Conservation (phyloP, 2,797 vertebrate species). For the Leptodactylus fallax region DNA sequence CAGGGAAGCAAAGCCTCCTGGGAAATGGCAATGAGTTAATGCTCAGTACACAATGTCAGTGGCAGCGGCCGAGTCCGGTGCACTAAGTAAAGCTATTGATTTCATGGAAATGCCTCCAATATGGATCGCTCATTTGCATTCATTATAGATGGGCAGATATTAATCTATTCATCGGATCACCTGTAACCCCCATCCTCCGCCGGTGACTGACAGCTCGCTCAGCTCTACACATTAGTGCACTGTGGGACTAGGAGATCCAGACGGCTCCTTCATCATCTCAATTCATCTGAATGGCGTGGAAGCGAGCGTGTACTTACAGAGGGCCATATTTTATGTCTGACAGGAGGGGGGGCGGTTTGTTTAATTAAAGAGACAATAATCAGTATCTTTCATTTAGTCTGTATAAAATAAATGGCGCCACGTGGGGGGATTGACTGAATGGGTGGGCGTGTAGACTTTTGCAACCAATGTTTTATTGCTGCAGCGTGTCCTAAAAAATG, state of each 20-base stretch:
- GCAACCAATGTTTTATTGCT: not conserved
- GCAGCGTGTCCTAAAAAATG: not conserved
- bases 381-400: constrained; percentile 6
- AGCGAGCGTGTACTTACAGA: not conserved
- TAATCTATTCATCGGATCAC: constrained; percentile 75
- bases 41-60: constrained; percentile 69
- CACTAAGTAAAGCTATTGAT: constrained; percentile 75
- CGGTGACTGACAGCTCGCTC: constrained; percentile 45
- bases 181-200: constrained; percentile 65
- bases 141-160: constrained; percentile 74
- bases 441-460: not conserved
- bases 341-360: not conserved
- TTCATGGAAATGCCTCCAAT: constrained; percentile 73
- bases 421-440: too few relatives aligned
- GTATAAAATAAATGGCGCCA: not conserved
- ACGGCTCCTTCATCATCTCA: constrained; percentile 24
- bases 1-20: constrained; percentile 16
- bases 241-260: constrained; percentile 32
- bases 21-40: constrained; percentile 51
- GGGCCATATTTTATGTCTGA: constrained; percentile 19
- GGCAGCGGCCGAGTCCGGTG: constrained; percentile 71
- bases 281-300: not conserved
- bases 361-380: constrained; percentile 29
- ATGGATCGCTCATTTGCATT: constrained; percentile 72
- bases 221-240: constrained; percentile 43